These are phyloP conservation scores for Alces alces DNA, from an alignment of 2,113 vertebrate species.

Conservation along the genomic window DNA sequence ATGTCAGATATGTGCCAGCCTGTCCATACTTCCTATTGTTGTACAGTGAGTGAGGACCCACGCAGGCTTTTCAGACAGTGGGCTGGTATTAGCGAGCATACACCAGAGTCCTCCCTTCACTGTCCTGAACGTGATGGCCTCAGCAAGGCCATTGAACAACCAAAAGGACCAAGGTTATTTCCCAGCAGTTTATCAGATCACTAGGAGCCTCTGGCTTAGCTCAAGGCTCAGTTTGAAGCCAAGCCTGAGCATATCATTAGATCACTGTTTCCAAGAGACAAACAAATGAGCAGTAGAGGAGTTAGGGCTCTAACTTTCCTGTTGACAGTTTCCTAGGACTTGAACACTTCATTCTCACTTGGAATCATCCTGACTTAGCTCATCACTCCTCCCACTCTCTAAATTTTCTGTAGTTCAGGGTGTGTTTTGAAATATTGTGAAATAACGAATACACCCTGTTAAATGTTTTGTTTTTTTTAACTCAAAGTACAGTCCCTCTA, in stretches of 20 bases:
- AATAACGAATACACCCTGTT: constrained; percentile 26
- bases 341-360: background rate
- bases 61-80: background rate
- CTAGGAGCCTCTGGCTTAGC: background rate
- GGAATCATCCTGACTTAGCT: background rate
- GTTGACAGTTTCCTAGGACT: background rate
- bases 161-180: background rate
- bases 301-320: background rate
- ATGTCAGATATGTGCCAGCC: background rate
- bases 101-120: background rate
- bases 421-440: constrained; percentile 44
- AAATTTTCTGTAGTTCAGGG: background rate
- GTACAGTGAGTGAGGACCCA: background rate
- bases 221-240: background rate
- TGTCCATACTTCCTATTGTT: background rate
- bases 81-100: background rate
- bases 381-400: constrained; percentile 11
- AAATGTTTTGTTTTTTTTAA: background rate
- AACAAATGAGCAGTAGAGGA: background rate
- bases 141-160: background rate
- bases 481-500: background rate
- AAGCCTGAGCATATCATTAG: background rate
- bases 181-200: background rate
- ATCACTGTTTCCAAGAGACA: background rate
- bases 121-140: background rate